A percentile compares a stretch with the other conserved stretches of the same genome.
Evolutionary conservation across 1,140 invertebrate genomes (phyloP).

Genomic region (Tigriopus japonicus): DNA sequence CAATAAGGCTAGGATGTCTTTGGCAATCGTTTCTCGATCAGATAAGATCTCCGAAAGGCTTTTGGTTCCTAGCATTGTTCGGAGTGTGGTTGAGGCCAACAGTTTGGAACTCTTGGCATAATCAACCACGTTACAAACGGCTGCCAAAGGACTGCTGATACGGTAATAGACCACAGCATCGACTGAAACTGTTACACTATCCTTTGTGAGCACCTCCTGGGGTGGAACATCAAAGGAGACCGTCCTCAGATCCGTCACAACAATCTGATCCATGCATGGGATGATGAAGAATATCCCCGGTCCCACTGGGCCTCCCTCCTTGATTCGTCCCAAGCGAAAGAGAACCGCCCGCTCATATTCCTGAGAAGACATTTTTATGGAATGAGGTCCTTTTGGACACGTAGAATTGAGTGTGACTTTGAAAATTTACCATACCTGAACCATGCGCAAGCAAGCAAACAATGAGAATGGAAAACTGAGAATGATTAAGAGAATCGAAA

Average conservation of each 20-base stretch:
- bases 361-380: conserved; percentile 18
- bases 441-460: conserved; percentile 28
- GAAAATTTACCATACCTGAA: conserved; percentile 27
- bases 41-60: neutral
- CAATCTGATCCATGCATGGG: conserved; percentile 27
- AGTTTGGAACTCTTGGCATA: conserved; percentile 20
- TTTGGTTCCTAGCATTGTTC: neutral
- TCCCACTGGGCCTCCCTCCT: conserved; percentile 32
- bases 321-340: conserved; percentile 26
- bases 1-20: neutral
- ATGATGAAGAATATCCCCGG: conserved; percentile 31
- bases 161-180: conserved; percentile 32
- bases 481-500: conserved; percentile 21
- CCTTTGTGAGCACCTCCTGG: conserved; percentile 8
- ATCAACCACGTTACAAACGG: conserved; percentile 31
- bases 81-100: conserved; percentile 5
- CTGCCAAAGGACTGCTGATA: conserved; percentile 31
- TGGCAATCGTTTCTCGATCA: neutral
- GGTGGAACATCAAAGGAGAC: conserved; percentile 33
- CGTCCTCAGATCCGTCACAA: conserved; percentile 29
- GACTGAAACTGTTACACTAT: conserved; percentile 22
- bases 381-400: conserved; percentile 18
- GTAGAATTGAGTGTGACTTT: conserved; percentile 21
- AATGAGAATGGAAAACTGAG: conserved; percentile 26
- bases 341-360: conserved; percentile 28